phyloP scores from a whole-genome alignment of 2,113 vertebrate species.

The Vulpes lagopus region DNA sequence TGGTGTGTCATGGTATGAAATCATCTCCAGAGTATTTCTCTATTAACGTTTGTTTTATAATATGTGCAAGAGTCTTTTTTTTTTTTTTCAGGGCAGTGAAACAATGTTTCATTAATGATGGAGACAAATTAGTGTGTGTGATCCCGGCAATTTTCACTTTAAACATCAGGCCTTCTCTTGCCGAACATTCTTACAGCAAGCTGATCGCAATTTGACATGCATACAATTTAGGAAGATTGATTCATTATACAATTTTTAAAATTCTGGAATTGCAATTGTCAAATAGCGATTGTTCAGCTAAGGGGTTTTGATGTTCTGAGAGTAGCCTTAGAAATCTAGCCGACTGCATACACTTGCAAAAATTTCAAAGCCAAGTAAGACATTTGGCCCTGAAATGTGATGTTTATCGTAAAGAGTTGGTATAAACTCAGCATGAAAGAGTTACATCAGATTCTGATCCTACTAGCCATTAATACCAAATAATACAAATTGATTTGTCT shows the following conservation, averaged over 20 bases:
- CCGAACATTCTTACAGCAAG: slow-evolving; percentile 62
- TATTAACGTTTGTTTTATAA: slow-evolving; percentile 66
- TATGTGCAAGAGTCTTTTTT: slow-evolving; percentile 66
- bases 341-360: slow-evolving; percentile 70
- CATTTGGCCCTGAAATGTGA: slow-evolving; percentile 65
- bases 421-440: slow-evolving; percentile 67
- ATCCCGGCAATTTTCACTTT: slow-evolving; percentile 70
- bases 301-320: slow-evolving; percentile 77
- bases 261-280: slow-evolving; percentile 75
- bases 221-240: slow-evolving; percentile 75
- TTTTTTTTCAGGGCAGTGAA: slow-evolving; percentile 60
- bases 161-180: slow-evolving; percentile 46
- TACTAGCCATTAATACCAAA: slow-evolving; percentile 58
- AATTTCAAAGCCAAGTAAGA: slow-evolving; percentile 76
- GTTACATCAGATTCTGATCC: slow-evolving; percentile 31
- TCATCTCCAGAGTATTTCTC: slow-evolving; percentile 55
- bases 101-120: slow-evolving; percentile 78
- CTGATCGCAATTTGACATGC: slow-evolving; percentile 77
- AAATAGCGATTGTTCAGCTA: slow-evolving; percentile 72
- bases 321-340: slow-evolving; percentile 82
- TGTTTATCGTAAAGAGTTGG: slow-evolving; percentile 54
- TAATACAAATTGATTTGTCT: slow-evolving; percentile 71
- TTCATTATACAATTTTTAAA: slow-evolving; percentile 77
- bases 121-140: slow-evolving; percentile 60
- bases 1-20: slow-evolving; percentile 66